Base-by-base conservation (phyloP, 1,140 invertebrate species). In the Cotesia typhae region DNA sequence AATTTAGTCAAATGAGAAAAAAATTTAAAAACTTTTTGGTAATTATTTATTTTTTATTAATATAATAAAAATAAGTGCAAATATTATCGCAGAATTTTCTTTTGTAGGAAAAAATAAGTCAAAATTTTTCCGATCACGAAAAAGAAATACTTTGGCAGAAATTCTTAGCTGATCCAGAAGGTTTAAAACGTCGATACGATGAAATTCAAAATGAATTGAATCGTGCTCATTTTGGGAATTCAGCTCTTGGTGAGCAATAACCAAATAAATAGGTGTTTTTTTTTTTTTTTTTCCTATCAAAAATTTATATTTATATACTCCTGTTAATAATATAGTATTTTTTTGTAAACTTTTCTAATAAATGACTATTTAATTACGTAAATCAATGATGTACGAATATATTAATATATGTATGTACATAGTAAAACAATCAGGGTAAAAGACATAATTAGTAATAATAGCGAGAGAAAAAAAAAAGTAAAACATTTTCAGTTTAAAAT, bases 21-120 rank as follows among this genome's bases (percentile, higher is more conserved):
- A 80, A 79, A 76, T 77, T 81, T n/a, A 84, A 83, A 74, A 75
- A 79, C 37, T 76, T 78, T 64, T 68, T 76, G 41, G 83, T 84
- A 80, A 79, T 75, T 77, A 71, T 69, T 20, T 5, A 41, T 20
- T 60, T 61, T 64, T 57, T 12, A 36, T 57, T 70, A 65, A 67
- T 72, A 67, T 51, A 52, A 47, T 61, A 70, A 68, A 70, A 69
- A 57, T 47, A 59, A 36, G 65, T 65, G 14, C 28, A 53, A 60
- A 35, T 52, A 9, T 63, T 7, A 63, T 35, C 57, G 52, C 35
- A 64, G 7, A 51, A 57, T 65, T 14, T 66, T 63, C 67, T 74
- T 68, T 70, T 65, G 14, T 63, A 86, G 85, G 83, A 78, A 61
- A 80, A 81, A 37, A 80, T 78, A 3, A 70, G 14, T 41, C 69